Evolutionary conservation across 2,888 invertebrate genomes (phyloP).

Genomic region (Apantesis nais): DNA sequence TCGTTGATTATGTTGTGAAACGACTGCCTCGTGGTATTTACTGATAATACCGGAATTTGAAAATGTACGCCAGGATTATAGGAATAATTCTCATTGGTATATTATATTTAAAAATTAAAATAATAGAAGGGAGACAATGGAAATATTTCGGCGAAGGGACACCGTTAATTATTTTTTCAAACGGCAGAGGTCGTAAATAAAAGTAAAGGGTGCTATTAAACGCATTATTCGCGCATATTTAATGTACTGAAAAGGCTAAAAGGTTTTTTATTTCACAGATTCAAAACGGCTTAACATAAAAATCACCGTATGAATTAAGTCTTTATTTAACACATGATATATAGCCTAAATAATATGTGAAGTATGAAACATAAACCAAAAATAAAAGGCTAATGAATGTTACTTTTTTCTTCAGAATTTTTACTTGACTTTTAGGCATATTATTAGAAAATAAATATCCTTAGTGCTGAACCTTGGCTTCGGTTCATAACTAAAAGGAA

Average conservation of each 20-base stretch:
- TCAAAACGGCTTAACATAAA: constrained; percentile 76
- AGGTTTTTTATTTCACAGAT: constrained; percentile 75
- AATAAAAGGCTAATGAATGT: constrained; percentile 18
- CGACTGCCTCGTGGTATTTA: constrained; percentile 19
- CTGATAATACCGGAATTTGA: constrained; percentile 12
- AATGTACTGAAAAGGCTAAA: constrained; percentile 83
- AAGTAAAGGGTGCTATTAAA: constrained; percentile 84
- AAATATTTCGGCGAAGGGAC: constrained; percentile 67
- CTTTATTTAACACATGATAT: constrained; percentile 72
- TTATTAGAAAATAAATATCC: constrained; percentile 26
- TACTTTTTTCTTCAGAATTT: constrained; percentile 24
- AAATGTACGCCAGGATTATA: constrained; percentile 32
- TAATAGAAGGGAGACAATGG: constrained; percentile 73
- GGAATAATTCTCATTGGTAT: constrained; percentile 42
- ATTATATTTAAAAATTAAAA: constrained; percentile 56
- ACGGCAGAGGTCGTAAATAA: constrained; percentile 77
- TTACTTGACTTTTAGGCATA: constrained; percentile 20
- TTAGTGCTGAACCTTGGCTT: constrained; percentile 22
- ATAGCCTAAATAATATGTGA: constrained; percentile 53
- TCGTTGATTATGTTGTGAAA: constrained; percentile 53
- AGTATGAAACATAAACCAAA: constrained; percentile 39
- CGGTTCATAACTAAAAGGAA: constrained; percentile 27
- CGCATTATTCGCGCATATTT: constrained; percentile 84
- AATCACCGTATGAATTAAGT: constrained; percentile 73
- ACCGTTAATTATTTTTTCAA: constrained; percentile 80